These are phyloP conservation scores for Ochlodes sylvanus DNA, from an alignment of 2,888 invertebrate genomes.

Conservation along the genomic window DNA sequence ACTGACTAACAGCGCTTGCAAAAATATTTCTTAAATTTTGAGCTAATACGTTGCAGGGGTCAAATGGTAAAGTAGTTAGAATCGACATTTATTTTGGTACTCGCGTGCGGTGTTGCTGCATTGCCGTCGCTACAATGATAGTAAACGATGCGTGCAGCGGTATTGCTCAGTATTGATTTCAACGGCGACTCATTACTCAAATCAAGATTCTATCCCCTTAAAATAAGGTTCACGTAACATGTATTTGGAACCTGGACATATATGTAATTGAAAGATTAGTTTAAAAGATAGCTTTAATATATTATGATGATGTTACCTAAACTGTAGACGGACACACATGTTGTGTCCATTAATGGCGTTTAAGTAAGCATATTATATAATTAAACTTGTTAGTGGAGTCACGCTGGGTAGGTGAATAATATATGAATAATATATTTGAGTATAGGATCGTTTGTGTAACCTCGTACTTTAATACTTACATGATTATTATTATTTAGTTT, in stretches of 20 bases:
- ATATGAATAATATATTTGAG: too few relatives aligned
- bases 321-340: slow-evolving; percentile 2
- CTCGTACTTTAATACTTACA: too few relatives aligned
- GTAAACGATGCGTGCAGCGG: not conserved
- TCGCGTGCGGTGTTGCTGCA: slow-evolving; percentile 3
- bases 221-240: not conserved
- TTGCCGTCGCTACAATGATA: not conserved
- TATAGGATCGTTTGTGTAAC: too few relatives aligned
- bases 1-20: too few relatives aligned
- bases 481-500: too few relatives aligned
- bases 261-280: slow-evolving; percentile 10
- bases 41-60: slow-evolving; percentile 7
- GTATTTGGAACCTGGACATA: not conserved
- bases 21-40: slow-evolving; percentile 1
- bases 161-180: slow-evolving; percentile 5
- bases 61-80: slow-evolving; percentile 9
- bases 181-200: not conserved
- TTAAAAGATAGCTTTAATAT: slow-evolving; percentile 7
- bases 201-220: not conserved
- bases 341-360: not conserved
- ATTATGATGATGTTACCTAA: slow-evolving; percentile 1
- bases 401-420: too few relatives aligned
- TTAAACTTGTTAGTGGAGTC: not conserved
- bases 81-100: slow-evolving; percentile 16
- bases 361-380: not conserved